Base-by-base conservation (phyloP, 1,140 invertebrate species). In the Eciton burchellii region DNA sequence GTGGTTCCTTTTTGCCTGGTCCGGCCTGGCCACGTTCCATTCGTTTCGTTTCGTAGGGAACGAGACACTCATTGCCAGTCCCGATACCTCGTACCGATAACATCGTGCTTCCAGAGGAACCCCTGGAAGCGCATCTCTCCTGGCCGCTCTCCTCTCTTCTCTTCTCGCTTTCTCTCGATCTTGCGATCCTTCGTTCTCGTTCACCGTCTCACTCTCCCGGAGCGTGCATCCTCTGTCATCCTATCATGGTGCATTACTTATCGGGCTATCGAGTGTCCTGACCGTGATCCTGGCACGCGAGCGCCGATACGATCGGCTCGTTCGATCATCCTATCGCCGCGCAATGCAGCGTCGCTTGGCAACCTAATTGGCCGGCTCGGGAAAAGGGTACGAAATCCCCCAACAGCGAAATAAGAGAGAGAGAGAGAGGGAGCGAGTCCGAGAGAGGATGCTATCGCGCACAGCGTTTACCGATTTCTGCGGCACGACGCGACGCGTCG, bases 241-340 rank as follows among this genome's bases (percentile, higher is more conserved):
- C 90, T 89, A 91, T 91, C 90, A 89, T 82, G 85, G 84, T 88
- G 87, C 88, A 91, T 91, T 91, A 90, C 90, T 91, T 92, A 90
- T 91, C 88, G 84, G 86, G 79, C 84, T 90, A 90, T 91, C 89
- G 84, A 91, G 86, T 90, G 89, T 90, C 87, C 86, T 82, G 88
- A 85, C 84, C 88, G 88, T 89, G 88, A 92, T 91, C 91, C 84
- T 89, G 91, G 90, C 89, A 91, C 90, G 91, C 91, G 89, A 91
- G 83, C 84, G 52, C 57, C 65, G 91, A 92, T 93, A 92, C 86
- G 41, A 93, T 93, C 91, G 86, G 57, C 52, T 70, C 91, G 83
- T 85, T 92, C 91, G 90, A 92, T 92, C 91, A 92, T 92, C 91
- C 90, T 91, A 92, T 93, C 92, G 86, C 91, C 89, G 90, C 70